These are phyloP conservation scores for Heterotis niloticus DNA, from an alignment of 2,113 vertebrate species.

Conservation along the genomic window DNA sequence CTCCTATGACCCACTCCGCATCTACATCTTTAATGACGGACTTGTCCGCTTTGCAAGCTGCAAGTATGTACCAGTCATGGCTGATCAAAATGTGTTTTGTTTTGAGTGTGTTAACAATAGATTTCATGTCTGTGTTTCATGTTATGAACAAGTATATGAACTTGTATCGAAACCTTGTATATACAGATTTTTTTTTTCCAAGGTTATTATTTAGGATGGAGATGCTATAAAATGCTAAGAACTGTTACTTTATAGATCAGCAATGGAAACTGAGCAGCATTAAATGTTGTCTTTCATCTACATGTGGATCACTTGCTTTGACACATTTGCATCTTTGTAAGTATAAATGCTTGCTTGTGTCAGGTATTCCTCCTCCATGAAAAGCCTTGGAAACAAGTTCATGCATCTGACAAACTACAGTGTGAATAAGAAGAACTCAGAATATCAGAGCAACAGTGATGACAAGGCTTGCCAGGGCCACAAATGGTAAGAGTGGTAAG, in stretches of 20 bases:
- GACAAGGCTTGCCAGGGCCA: conserved; percentile 92
- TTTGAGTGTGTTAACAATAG: too few species aligned
- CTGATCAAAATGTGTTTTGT: not conserved
- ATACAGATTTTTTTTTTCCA: too few species aligned
- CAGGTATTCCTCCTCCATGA: conserved; percentile 93
- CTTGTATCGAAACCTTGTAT: too few species aligned
- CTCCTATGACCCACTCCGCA: conserved; percentile 84
- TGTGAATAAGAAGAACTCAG: conserved; percentile 89
- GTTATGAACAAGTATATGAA: too few species aligned
- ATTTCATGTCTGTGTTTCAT: too few species aligned
- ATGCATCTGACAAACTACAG: conserved; percentile 98
- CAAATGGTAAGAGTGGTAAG: conserved; percentile 76
- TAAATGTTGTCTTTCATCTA: too few species aligned
- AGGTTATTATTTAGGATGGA: too few species aligned
- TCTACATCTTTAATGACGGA: conserved; percentile 93
- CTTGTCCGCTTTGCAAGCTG: conserved; percentile 97
- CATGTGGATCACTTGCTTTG: not conserved
- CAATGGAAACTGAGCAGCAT: too few species aligned
- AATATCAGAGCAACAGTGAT: conserved; percentile 84
- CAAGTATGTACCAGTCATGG: conserved; percentile 71
- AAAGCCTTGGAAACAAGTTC: conserved; percentile 91
- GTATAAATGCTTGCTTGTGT: not conserved
- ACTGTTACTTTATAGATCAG: too few species aligned
- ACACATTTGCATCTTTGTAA: too few species aligned
- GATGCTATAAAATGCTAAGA: too few species aligned